Percentiles rank a stretch among this genome's conserved stretches.
Conservation (phyloP, 2,797 vertebrate species). For the Cyprinella venusta region DNA sequence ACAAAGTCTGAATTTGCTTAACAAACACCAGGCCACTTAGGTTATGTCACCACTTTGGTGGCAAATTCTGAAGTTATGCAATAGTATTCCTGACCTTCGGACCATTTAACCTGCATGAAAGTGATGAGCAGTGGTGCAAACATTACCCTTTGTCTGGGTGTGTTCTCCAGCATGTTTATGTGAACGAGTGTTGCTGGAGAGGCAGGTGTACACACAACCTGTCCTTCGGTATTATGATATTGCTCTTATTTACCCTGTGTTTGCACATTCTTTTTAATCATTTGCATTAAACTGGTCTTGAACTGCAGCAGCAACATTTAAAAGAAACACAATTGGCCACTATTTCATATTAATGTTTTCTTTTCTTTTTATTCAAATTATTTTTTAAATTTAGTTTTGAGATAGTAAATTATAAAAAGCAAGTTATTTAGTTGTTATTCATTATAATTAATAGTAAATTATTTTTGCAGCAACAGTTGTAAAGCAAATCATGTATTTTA, state of each 20-base stretch:
- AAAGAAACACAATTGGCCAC: neutral
- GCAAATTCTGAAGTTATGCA: conserved; percentile 66
- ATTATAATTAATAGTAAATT: neutral
- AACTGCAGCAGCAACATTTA: neutral
- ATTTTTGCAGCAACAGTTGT: neutral
- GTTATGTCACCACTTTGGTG: conserved; percentile 67
- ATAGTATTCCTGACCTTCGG: conserved; percentile 68
- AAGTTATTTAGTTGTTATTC: too few relatives aligned
- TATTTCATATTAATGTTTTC: neutral
- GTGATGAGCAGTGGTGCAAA: conserved; percentile 34
- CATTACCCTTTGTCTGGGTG: conserved; percentile 56
- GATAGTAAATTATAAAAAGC: neutral
- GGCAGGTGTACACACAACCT: conserved; percentile 23
- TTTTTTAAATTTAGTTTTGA: neutral
- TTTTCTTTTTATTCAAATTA: neutral
- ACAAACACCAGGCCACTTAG: conserved; percentile 64
- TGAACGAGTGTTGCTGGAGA: conserved; percentile 18
- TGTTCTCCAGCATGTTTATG: conserved; percentile 12
- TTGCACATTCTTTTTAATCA: neutral
- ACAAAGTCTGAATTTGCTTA: conserved; percentile 58
- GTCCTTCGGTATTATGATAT: neutral
- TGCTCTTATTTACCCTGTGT: neutral
- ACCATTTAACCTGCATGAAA: conserved; percentile 51
- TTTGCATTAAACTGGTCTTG: neutral
- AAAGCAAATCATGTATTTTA: neutral